Base-by-base conservation (phyloP, 2,797 vertebrate species). In the Phataginus tricuspis region DNA sequence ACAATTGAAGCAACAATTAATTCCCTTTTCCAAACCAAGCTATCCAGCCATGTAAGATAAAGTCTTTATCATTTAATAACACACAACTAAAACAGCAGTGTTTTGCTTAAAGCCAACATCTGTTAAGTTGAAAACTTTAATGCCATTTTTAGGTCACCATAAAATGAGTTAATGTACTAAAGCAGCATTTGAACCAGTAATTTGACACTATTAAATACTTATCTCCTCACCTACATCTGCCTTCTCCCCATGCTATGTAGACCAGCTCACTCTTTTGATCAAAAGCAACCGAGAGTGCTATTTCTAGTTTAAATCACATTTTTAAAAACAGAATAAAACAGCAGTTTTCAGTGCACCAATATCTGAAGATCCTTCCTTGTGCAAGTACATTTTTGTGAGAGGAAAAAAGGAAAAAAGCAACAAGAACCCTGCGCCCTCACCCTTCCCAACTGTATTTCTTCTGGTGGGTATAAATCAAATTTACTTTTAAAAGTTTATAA, bases 251-350 rank as follows among this genome's bases (percentile, higher is more conserved):
- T 91, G 96, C 97, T 95, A 97, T 96, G 97, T 53, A 97, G 96
- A 97, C 97, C 95, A 97, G 97, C 97, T 98, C 98, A 96, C 91
- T 98, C 92, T 96, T 95, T 93, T 97, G 97, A 98, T 98, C 97
- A 97, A 98, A 98, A 98, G 98, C 98, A 98, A 98, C 98, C 98
- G 98, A 98, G 98, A 99, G 98, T 99, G 98, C 98, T 98, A 98
- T 97, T 97, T 98, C 98, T 98, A 98, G 97, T 97, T 97, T 98
- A 98, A 98, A 98, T 98, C 95, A 97, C 83, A 98, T 98, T 75
- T 51, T 90, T 98, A 98, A 53, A 98, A 98, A 91, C 94, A 98
- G 98, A 98, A 98, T 55, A 96, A 97, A 98, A 98, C 96, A 98
- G 98, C 97, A 98, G 98, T 98, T 97, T 97, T 99, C 98, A 99